Conservation (phyloP, 1,140 invertebrate species). For the Aphidius ervi region DNA sequence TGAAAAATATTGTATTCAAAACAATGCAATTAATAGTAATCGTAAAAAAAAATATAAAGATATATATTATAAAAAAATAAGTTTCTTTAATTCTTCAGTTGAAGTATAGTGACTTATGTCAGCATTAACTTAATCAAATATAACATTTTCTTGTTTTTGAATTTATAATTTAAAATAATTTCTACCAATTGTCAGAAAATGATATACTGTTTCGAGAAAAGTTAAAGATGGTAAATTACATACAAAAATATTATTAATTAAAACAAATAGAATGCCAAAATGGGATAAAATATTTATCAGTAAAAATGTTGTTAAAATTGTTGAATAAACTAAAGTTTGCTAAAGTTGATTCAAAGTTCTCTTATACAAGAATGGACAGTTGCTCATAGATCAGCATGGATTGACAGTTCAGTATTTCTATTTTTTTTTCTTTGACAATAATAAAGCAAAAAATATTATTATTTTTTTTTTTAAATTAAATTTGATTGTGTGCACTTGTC, state of each 20-base stretch:
- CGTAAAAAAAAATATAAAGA: too few relatives aligned
- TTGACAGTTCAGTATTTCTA: slow-evolving; percentile 81
- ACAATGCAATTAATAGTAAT: too few relatives aligned
- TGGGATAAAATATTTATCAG: slow-evolving; percentile 86
- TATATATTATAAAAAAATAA: too few relatives aligned
- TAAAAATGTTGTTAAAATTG: slow-evolving; percentile 70
- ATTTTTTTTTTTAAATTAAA: too few relatives aligned
- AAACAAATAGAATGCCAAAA: slow-evolving; percentile 87
- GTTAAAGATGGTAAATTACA: slow-evolving; percentile 74
- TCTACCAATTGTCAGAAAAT: too few relatives aligned
- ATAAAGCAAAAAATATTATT: too few relatives aligned
- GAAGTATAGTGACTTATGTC: background rate
- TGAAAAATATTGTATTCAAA: too few relatives aligned
- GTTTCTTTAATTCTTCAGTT: too few relatives aligned
- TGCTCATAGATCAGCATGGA: slow-evolving; percentile 75
- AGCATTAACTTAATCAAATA: background rate
- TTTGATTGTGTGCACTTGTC: too few relatives aligned
- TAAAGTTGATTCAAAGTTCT: slow-evolving; percentile 81
- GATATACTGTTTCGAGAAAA: slow-evolving; percentile 77
- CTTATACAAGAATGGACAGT: slow-evolving; percentile 78
- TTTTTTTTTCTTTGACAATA: too few relatives aligned
- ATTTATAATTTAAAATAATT: too few relatives aligned
- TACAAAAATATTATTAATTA: slow-evolving; percentile 80
- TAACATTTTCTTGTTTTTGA: too few relatives aligned
- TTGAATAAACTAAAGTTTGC: slow-evolving; percentile 89